Conservation (phyloP, 2,888 invertebrate genomes). For the Hypselothyrea guttata region DNA sequence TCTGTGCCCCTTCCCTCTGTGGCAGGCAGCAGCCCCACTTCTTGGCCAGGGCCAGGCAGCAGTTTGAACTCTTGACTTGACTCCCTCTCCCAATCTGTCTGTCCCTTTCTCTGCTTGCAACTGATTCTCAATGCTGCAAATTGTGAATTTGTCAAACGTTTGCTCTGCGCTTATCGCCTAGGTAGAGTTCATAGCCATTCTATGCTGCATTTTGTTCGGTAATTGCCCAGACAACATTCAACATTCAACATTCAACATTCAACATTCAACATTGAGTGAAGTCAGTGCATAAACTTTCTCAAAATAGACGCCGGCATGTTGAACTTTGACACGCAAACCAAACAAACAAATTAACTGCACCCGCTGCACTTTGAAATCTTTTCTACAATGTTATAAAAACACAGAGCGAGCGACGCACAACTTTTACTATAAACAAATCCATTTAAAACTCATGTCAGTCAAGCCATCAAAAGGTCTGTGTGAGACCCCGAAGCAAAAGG, state of each 20-base stretch:
- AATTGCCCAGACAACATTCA: no score
- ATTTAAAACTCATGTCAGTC: slow-evolving; percentile 57
- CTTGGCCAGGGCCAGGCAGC: slow-evolving; percentile 6
- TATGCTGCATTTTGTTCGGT: slow-evolving; percentile 26
- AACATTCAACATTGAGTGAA: slow-evolving; percentile 40
- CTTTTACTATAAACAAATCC: slow-evolving; percentile 56
- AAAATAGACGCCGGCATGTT: slow-evolving; percentile 63
- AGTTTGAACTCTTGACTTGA: slow-evolving; percentile 58
- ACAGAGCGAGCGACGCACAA: slow-evolving; percentile 37
- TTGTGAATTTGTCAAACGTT: slow-evolving; percentile 10
- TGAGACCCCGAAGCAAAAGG: no score
- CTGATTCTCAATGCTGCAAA: slow-evolving; percentile 8
- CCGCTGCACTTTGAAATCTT: slow-evolving; percentile 29
- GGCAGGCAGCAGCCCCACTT: slow-evolving; percentile 46
- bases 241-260: no score
- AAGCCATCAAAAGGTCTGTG: slow-evolving; percentile 25
- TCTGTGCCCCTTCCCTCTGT: slow-evolving; percentile 47
- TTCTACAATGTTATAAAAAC: neutral
- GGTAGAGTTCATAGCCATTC: no score
- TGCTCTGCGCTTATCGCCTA: slow-evolving; percentile 5
- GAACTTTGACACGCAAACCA: slow-evolving; percentile 71
- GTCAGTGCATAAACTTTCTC: slow-evolving; percentile 62
- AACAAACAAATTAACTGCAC: slow-evolving; percentile 73
- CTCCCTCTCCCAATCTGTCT: slow-evolving; percentile 1
- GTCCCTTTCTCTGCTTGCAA: no score